These are phyloP conservation scores for Morpho helenor DNA, from an alignment of 2,888 invertebrate species.

Conservation along the genomic window DNA sequence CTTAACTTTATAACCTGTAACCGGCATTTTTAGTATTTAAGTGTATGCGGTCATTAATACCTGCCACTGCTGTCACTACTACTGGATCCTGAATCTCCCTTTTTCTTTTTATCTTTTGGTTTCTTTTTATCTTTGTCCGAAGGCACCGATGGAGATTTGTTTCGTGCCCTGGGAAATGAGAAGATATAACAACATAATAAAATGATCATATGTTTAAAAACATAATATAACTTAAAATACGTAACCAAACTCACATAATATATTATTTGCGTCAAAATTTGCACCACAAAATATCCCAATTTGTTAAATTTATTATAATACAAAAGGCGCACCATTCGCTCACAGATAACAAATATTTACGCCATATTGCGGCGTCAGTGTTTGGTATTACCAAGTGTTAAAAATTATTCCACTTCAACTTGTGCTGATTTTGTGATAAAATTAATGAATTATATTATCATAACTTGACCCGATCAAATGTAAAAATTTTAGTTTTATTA, in stretches of 20 bases:
- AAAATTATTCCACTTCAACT: no score
- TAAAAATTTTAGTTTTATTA: no score
- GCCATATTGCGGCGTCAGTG: constrained; percentile 23
- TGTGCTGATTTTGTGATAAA: no score
- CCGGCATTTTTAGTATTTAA: not conserved
- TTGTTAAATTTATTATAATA: not conserved
- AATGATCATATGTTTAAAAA: not conserved
- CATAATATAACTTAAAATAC: not conserved
- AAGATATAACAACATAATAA: constrained; percentile 17
- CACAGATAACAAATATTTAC: constrained; percentile 16
- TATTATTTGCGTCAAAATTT: not conserved
- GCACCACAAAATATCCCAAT: not conserved
- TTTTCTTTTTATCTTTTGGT: constrained; percentile 80
- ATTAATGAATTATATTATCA: no score
- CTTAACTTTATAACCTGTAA: constrained; percentile 22
- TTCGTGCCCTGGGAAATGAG: constrained; percentile 82
- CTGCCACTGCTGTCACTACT: constrained; percentile 89
- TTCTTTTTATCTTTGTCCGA: constrained; percentile 87
- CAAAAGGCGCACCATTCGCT: constrained; percentile 6
- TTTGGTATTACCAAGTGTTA: constrained; percentile 9
- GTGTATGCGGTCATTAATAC: constrained; percentile 37
- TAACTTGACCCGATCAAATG: no score
- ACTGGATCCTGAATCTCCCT: constrained; percentile 86
- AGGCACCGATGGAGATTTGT: constrained; percentile 84
- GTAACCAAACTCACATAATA: not conserved